These are phyloP conservation scores for Anguilla rostrata DNA, from an alignment of 2,113 vertebrate species.

Conservation along the genomic window DNA sequence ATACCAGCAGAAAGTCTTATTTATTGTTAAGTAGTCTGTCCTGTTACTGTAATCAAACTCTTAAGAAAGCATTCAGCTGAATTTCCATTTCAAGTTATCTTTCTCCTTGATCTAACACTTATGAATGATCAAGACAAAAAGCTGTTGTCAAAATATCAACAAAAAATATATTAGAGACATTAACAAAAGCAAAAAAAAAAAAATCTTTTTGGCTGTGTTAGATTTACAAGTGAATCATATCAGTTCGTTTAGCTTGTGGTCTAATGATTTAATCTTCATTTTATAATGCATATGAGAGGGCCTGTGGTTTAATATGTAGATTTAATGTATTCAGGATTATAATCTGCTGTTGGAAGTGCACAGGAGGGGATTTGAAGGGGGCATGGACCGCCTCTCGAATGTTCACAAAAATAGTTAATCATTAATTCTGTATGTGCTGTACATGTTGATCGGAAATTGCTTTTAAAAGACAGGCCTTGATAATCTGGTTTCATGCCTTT, in stretches of 20 bases:
- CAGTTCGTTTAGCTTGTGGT: background rate
- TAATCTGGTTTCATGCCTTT: background rate
- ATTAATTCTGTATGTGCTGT: constrained; percentile 4
- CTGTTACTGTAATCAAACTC: constrained; percentile 25
- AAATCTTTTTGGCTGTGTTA: background rate
- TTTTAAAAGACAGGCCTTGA: constrained; percentile 7
- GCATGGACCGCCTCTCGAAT: background rate
- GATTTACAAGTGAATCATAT: constrained; percentile 19
- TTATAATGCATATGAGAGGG: background rate
- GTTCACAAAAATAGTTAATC: constrained; percentile 2
- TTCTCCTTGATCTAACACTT: background rate
- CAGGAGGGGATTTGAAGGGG: background rate
- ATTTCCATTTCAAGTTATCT: constrained; percentile 8
- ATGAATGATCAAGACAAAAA: background rate
- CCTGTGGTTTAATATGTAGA: background rate
- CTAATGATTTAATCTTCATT: constrained; percentile 8
- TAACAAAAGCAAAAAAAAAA: background rate
- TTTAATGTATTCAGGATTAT: constrained; percentile 1
- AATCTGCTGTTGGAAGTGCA: background rate
- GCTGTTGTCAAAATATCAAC: background rate
- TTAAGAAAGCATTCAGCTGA: constrained; percentile 18
- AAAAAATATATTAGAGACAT: background rate
- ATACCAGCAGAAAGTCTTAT: constrained; percentile 20
- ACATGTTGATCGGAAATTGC: constrained; percentile 8
- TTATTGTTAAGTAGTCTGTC: constrained; percentile 25